Evolutionary conservation across 2,888 invertebrate genomes (phyloP).

Genomic region (Eupithecia tripunctaria): DNA sequence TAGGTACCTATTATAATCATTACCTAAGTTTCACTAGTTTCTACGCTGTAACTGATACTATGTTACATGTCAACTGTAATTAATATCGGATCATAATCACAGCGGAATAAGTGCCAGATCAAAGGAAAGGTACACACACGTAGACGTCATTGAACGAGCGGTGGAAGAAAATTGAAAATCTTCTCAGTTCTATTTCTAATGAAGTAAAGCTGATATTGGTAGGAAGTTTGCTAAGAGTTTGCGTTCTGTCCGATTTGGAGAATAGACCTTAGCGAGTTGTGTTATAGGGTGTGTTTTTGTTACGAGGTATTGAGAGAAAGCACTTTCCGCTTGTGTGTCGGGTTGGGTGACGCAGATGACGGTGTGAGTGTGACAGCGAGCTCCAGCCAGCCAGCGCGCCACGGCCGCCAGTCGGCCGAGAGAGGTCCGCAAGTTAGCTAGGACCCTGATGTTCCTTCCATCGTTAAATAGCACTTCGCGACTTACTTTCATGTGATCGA

Average conservation of each 20-base stretch:
- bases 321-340: slow-evolving; percentile 78
- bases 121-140: slow-evolving; percentile 62
- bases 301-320: slow-evolving; percentile 71
- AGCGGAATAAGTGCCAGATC: slow-evolving; percentile 73
- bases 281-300: slow-evolving; percentile 63
- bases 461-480: slow-evolving; percentile 55
- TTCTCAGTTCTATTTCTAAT: slow-evolving; percentile 52
- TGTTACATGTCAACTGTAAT: slow-evolving; percentile 49
- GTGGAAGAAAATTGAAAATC: slow-evolving; percentile 34
- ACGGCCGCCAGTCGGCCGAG: slow-evolving; percentile 66
- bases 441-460: slow-evolving; percentile 53
- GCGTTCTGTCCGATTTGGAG: slow-evolving; percentile 32
- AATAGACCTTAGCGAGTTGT: slow-evolving; percentile 60
- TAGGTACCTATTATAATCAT: background rate
- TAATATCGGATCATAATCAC: slow-evolving; percentile 61
- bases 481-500: slow-evolving; percentile 38
- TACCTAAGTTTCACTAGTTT: slow-evolving; percentile 63
- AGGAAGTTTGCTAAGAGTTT: slow-evolving; percentile 28
- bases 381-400: slow-evolving; percentile 55
- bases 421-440: slow-evolving; percentile 65
- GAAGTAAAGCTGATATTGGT: slow-evolving; percentile 61
- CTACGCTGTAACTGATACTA: slow-evolving; percentile 35
- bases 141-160: slow-evolving; percentile 63
- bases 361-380: slow-evolving; percentile 57
- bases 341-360: slow-evolving; percentile 80